A percentile compares a stretch with the other conserved stretches of the same genome.
Conservation (phyloP, 2,113 vertebrate species). For the Carassius carassius region DNA sequence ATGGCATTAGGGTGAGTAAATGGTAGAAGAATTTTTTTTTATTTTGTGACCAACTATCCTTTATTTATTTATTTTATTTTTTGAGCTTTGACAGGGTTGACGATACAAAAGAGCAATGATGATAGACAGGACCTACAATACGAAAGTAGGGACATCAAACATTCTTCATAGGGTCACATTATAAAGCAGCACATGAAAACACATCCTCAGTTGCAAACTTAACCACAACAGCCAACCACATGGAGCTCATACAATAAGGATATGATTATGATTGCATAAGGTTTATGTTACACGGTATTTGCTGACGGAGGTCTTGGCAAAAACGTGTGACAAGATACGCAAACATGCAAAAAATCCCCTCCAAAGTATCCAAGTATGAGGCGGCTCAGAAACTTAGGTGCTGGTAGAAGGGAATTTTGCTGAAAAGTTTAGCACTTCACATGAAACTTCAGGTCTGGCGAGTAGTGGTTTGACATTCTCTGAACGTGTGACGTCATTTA, state of each 20-base stretch:
- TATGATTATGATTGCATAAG: slow-evolving; percentile 6
- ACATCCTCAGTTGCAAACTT: neutral
- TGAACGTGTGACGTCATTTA: neutral
- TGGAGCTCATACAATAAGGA: neutral
- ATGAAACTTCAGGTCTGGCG: neutral
- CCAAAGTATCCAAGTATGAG: neutral
- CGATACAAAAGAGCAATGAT: neutral
- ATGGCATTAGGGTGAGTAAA: neutral
- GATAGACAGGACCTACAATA: neutral
- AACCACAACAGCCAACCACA: slow-evolving; percentile 5
- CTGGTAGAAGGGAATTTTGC: slow-evolving; percentile 7
- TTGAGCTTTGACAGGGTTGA: neutral
- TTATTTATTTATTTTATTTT: neutral
- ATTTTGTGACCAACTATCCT: neutral
- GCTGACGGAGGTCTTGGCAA: neutral
- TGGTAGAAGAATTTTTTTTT: neutral
- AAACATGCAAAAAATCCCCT: neutral
- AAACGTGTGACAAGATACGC: neutral
- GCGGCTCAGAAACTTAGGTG: neutral
- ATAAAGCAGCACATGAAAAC: neutral
- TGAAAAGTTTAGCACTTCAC: neutral
- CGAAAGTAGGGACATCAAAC: slow-evolving; percentile 14
- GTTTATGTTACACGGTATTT: neutral
- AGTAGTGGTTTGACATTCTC: neutral
- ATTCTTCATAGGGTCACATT: slow-evolving; percentile 4